These are phyloP conservation scores for Isaurus tuberculatus DNA, from an alignment of 92 coral and sea anemone genomes.

Conservation along the genomic window DNA sequence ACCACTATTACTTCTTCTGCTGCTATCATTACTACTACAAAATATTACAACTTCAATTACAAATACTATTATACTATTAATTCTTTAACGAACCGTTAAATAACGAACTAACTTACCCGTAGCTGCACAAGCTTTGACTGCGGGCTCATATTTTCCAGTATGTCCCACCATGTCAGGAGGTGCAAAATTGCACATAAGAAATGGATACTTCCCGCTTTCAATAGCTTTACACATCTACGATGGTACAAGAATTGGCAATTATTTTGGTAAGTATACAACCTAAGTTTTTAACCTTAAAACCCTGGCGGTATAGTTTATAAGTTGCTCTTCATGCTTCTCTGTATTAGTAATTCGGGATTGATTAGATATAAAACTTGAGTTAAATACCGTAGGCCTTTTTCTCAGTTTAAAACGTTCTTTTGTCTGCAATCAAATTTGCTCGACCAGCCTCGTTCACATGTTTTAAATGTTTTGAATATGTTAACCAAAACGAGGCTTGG, in stretches of 20 bases:
- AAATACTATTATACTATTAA: neutral
- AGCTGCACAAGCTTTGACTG: constrained; percentile 88
- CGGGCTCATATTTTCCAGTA: constrained; percentile 96
- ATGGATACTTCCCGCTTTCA: constrained; percentile 81
- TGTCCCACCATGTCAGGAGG: constrained; percentile 99
- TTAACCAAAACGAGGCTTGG: no score
- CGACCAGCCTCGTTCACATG: no score
- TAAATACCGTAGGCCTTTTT: no score
- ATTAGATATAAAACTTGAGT: no score
- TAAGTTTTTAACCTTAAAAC: neutral
- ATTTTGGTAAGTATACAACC: neutral
- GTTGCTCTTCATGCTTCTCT: no score
- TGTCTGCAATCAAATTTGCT: no score
- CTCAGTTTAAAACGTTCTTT: no score
- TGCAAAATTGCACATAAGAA: constrained; percentile 99
- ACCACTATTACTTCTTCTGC: neutral
- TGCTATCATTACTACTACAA: neutral
- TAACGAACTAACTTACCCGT: constrained; percentile 68
- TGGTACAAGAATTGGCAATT: neutral
- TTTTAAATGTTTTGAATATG: no score
- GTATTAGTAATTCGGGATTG: no score
- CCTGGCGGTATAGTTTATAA: no score
- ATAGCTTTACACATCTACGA: constrained; percentile 80
- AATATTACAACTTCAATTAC: neutral
- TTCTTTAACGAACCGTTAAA: no score